phyloP scores from a whole-genome alignment of 35 echinoderm and acorn worm genomes.

The Ophiothrix spiculata region DNA sequence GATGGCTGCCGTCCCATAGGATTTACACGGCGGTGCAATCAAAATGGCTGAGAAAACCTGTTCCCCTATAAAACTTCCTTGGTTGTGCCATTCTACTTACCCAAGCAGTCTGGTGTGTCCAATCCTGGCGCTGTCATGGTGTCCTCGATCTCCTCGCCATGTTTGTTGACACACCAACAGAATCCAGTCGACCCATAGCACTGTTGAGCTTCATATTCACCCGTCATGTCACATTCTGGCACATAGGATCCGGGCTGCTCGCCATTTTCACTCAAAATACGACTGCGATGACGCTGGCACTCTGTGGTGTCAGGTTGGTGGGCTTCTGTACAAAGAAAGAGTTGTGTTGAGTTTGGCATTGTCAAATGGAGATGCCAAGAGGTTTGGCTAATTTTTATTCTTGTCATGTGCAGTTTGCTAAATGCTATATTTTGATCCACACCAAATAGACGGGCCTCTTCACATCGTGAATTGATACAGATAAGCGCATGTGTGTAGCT shows the following conservation, averaged over 20 bases:
- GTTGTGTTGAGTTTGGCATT: no score
- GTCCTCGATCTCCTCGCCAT: conserved; percentile 43
- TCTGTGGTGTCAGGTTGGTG: not conserved
- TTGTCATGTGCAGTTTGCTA: no score
- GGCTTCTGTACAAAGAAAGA: not conserved
- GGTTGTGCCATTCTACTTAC: conserved; percentile 26
- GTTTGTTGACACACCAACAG: conserved; percentile 84
- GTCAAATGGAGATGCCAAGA: no score
- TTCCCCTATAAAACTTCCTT: no score
- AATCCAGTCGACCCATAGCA: conserved; percentile 59
- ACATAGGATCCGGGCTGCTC: conserved; percentile 22
- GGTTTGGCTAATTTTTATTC: no score
- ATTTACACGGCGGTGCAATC: no score
- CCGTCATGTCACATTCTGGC: conserved; percentile 54
- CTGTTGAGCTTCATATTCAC: conserved; percentile 42
- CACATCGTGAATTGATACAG: no score
- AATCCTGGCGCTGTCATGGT: conserved; percentile 26
- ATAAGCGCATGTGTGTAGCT: no score
- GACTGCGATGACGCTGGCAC: not conserved
- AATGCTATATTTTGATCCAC: no score
- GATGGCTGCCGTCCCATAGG: no score
- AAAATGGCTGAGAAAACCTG: no score
- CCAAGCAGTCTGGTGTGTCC: conserved; percentile 38
- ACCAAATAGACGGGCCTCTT: no score
- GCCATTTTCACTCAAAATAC: not conserved